phyloP scores from a whole-genome alignment of 1,140 invertebrate genomes.

The Zophobas atratus region DNA sequence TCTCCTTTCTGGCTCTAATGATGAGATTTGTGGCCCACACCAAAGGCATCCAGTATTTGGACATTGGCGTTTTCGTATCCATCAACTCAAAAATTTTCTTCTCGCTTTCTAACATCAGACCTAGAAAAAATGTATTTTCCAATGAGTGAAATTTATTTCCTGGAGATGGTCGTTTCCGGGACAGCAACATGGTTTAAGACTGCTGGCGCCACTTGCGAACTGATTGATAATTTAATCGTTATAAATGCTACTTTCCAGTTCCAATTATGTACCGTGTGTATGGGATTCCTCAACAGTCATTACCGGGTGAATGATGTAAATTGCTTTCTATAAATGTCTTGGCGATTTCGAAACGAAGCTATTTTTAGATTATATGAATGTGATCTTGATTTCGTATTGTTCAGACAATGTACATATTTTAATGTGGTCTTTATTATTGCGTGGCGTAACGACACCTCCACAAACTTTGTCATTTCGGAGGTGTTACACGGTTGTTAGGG shows the following conservation, averaged over 20 bases:
- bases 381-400: no score
- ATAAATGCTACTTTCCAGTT: conserved; percentile 20
- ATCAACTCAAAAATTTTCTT: conserved; percentile 91
- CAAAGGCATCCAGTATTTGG: conserved; percentile 94
- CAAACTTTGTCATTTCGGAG: no score
- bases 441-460: no score
- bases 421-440: no score
- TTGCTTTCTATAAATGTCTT: conserved; percentile 2
- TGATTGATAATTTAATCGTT: conserved; percentile 28
- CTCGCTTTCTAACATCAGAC: conserved; percentile 92
- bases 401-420: no score
- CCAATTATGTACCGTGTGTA: conserved; percentile 6
- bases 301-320: conserved; percentile 1
- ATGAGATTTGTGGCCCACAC: conserved; percentile 94
- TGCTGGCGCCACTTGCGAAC: conserved; percentile 18
- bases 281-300: neutral
- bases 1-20: conserved; percentile 86
- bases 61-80: conserved; percentile 90
- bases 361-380: no score
- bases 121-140: conserved; percentile 68
- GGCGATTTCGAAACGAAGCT: neutral
- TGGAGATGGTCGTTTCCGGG: conserved; percentile 22
- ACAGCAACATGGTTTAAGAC: neutral
- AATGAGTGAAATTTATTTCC: conserved; percentile 45
- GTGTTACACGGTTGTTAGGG: no score